Evolutionary conservation across 2,888 invertebrate genomes (phyloP), one percentile per base, ranked within the genome.

Genomic region (Spicauda simplicius): DNA sequence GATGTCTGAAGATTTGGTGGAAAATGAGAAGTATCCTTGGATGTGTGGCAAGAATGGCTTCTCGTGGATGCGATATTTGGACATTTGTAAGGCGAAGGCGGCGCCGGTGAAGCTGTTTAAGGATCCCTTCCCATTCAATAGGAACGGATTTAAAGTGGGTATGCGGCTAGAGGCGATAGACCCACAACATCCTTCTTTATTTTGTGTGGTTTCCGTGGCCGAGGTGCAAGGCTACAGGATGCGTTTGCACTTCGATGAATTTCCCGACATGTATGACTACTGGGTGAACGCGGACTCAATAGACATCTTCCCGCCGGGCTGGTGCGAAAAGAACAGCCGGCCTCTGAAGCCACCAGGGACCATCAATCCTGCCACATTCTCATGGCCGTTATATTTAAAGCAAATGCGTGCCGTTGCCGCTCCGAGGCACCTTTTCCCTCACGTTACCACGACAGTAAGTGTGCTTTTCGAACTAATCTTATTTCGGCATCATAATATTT

Each of bases 141-240:
- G 96, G 71, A 98, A 97, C 87, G 94, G 95, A 33, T 97, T 97
- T 78, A 95, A 96, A 80, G 94, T 96, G 52, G 98, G 97, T 3
- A 97, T 98, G 97, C 97, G 97, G 78, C 83, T 99, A 76, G 99
- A 99, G 91, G 98, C 98, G 2, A 97, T 98, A 55, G 99, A 99
- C 90, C 99, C 98, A 0, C 96, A 96, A 78, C 97, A 98, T 86
- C 98, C 97, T 67, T 96, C 97, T 0, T 91, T 97, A 69, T 98
- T 98, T 84, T 98, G 98, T 83, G 98, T 98, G 25, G 95, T 98
- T 64, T 97, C 97, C 0, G 96, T 99, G 30, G 95, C 96, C 0
- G 97, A 97, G 84, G 95, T 97, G 71, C 94, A 95, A 80, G 98
- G 98, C 0, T 97, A 96, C 84, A 94, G 99, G 60, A 87, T 99